phyloP scores from a whole-genome alignment of 2,888 invertebrate genomes.

The Parapristionchus giblindavisi region DNA sequence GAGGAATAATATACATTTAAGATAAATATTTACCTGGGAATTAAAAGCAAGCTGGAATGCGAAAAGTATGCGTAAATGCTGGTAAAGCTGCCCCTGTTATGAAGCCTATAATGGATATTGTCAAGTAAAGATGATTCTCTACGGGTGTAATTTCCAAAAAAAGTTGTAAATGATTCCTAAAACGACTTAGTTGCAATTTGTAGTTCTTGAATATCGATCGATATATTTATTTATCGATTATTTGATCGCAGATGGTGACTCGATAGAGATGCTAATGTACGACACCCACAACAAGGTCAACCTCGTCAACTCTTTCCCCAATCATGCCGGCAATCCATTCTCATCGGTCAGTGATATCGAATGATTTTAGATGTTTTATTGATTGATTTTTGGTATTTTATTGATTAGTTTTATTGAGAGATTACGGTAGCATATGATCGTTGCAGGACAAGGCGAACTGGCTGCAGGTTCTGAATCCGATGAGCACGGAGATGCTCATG shows the following conservation, averaged over 20 bases:
- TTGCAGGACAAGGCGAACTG: constrained; percentile 56
- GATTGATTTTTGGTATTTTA: neutral
- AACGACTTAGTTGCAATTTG: too few relatives aligned
- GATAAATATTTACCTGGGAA: neutral
- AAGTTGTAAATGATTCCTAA: too few relatives aligned
- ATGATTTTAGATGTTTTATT: neutral
- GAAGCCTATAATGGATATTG: too few relatives aligned
- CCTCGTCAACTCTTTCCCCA: constrained; percentile 29
- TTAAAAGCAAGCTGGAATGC: neutral
- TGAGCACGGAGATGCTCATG: constrained; percentile 63
- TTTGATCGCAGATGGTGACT: constrained; percentile 26
- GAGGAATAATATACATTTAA: neutral
- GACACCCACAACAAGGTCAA: neutral
- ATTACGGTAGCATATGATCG: neutral
- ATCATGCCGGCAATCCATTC: constrained; percentile 33
- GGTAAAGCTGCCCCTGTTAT: too few relatives aligned
- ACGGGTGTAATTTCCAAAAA: too few relatives aligned
- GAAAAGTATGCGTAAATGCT: too few relatives aligned
- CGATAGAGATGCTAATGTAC: constrained; percentile 30
- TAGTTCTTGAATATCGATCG: too few relatives aligned
- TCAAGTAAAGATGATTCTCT: too few relatives aligned
- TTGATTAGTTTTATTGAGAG: neutral
- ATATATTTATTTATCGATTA: too few relatives aligned
- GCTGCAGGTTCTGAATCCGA: constrained; percentile 61
- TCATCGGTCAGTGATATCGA: neutral